Conservation (phyloP, 2,888 invertebrate genomes). For the Yponomeuta cagnagella region DNA sequence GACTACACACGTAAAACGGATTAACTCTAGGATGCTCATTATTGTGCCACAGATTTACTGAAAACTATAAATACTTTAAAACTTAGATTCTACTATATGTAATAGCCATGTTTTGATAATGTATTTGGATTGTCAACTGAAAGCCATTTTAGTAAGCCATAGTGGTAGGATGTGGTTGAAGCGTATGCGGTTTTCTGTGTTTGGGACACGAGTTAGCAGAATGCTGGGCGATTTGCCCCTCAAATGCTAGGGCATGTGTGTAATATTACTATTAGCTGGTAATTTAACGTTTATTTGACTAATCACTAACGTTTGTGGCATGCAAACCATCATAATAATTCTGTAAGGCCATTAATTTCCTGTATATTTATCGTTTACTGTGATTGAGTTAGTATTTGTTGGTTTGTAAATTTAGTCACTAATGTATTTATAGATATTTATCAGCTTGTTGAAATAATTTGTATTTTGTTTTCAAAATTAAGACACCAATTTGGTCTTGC, state of each 20-base stretch:
- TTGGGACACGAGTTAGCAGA: neutral
- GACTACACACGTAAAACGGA: conserved; percentile 37
- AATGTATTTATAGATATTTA: conserved; percentile 27
- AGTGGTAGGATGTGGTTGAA: neutral
- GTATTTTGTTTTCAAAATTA: conserved; percentile 14
- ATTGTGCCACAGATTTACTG: conserved; percentile 62
- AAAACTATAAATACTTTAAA: conserved; percentile 31
- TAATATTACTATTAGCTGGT: neutral
- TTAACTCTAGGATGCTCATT: conserved; percentile 63
- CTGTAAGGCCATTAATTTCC: neutral
- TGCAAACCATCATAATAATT: conserved; percentile 1
- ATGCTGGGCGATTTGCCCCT: neutral
- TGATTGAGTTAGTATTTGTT: conserved; percentile 57
- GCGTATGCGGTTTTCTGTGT: neutral
- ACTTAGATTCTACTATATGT: conserved; percentile 55
- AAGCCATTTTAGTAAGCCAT: conserved; percentile 35
- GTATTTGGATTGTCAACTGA: conserved; percentile 32
- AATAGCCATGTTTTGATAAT: conserved; percentile 41
- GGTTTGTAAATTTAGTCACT: conserved; percentile 40
- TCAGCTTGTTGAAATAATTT: conserved; percentile 9
- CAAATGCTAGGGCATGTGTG: neutral
- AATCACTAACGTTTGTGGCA: conserved; percentile 1
- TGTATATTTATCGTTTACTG: conserved; percentile 39
- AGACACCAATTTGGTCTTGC: conserved; percentile 42
- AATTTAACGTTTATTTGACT: neutral